These are phyloP conservation scores for Antheraea pernyi DNA, from an alignment of 1,140 invertebrate species.

Conservation along the genomic window DNA sequence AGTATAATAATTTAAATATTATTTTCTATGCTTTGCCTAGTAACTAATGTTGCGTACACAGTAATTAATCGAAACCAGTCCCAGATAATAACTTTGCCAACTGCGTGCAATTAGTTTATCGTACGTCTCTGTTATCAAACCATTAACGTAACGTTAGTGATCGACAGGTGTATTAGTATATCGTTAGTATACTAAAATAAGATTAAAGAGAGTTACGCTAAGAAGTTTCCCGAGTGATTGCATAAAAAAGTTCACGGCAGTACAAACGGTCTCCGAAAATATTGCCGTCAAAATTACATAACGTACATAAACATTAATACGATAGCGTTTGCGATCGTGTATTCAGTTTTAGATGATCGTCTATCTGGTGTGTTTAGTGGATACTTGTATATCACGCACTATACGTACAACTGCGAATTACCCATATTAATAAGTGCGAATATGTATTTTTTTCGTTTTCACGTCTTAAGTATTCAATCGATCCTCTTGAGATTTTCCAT, in stretches of 20 bases:
- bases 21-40: neutral
- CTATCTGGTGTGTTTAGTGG: conserved; percentile 9
- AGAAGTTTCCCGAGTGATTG: conserved; percentile 7
- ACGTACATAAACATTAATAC: conserved; percentile 23
- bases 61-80: conserved; percentile 2
- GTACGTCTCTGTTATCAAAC: neutral
- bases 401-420: neutral
- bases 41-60: neutral
- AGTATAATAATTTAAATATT: neutral
- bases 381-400: neutral
- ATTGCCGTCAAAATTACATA: conserved; percentile 18
- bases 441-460: too few relatives aligned
- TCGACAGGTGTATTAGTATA: neutral
- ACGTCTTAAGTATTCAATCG: too few relatives aligned
- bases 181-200: conserved; percentile 1
- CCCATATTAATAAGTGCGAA: too few relatives aligned
- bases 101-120: conserved; percentile 1
- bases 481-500: too few relatives aligned
- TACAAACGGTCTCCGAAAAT: conserved; percentile 12
- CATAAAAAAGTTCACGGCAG: conserved; percentile 11
- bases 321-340: conserved; percentile 15
- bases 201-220: neutral
- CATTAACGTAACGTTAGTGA: neutral
- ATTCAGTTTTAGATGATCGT: conserved; percentile 15
- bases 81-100: neutral